A percentile compares a stretch with the other conserved stretches of the same genome.
Evolutionary conservation across 2,113 vertebrate species (phyloP).

Genomic region (Microcebus lehilahytsara): DNA sequence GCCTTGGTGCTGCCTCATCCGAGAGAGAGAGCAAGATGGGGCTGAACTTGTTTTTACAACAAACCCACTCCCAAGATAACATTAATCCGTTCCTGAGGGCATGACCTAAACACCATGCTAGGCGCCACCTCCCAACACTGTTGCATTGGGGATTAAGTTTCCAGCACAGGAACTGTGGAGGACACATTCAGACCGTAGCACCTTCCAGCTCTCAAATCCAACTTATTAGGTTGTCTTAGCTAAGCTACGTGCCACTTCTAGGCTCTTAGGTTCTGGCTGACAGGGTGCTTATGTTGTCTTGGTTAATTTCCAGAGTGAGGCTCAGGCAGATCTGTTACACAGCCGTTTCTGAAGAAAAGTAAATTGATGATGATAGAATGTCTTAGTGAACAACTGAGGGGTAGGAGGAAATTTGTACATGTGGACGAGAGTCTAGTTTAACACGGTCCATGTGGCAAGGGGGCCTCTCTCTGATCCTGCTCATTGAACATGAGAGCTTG

Average conservation of each 20-base stretch:
- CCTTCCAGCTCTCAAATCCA: neutral
- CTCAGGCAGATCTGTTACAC: rapidly evolving
- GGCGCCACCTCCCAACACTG: neutral
- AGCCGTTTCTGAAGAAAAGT: rapidly evolving
- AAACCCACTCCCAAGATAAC: neutral
- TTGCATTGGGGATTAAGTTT: neutral
- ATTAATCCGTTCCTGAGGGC: neutral
- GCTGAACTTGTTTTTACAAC: neutral
- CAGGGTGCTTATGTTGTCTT: rapidly evolving
- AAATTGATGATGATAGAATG: rapidly evolving
- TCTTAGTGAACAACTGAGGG: rapidly evolving
- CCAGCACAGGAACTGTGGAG: neutral
- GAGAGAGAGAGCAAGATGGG: neutral
- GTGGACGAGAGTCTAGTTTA: neutral
- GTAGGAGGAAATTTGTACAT: rapidly evolving
- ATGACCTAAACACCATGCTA: no score
- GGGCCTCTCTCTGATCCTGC: no score
- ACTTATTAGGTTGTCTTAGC: rapidly evolving
- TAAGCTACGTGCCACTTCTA: rapidly evolving
- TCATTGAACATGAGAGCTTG: rapidly evolving
- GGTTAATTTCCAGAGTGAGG: neutral
- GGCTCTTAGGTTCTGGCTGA: neutral
- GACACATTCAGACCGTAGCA: neutral
- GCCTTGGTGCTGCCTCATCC: neutral
- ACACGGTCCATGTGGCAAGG: rapidly evolving